A percentile compares a stretch with the other conserved stretches of the same genome.
phyloP scores from a whole-genome alignment of 2,888 invertebrate species.

The Theodoxus fluviatilis region DNA sequence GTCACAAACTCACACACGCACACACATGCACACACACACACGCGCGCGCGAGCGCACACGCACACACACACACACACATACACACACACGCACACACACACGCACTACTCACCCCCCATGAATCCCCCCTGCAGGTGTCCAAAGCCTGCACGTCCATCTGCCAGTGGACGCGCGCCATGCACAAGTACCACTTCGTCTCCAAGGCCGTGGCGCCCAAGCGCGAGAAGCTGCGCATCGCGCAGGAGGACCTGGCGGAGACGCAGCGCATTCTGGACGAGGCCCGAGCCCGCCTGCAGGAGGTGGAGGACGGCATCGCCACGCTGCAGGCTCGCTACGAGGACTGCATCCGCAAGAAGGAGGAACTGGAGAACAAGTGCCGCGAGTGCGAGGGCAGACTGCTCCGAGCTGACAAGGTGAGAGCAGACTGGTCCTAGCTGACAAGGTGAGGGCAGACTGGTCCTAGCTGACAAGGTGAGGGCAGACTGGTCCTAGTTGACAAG shows the following conservation, averaged over 20 bases:
- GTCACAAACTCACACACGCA: no score
- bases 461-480: no score
- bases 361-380: slow-evolving; percentile 63
- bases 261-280: slow-evolving; percentile 61
- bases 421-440: no score
- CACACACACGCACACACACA: no score
- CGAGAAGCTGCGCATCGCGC: slow-evolving; percentile 60
- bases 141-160: slow-evolving; percentile 83
- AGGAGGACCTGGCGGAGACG: slow-evolving; percentile 62
- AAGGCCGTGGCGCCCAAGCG: slow-evolving; percentile 65
- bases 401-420: slow-evolving; percentile 65
- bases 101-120: no score
- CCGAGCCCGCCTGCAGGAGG: slow-evolving; percentile 59
- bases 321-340: slow-evolving; percentile 66
- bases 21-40: no score
- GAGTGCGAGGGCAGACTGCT: slow-evolving; percentile 64
- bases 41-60: no score
- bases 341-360: slow-evolving; percentile 64
- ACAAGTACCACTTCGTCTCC: slow-evolving; percentile 67
- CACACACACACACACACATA: no score
- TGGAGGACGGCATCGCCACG: slow-evolving; percentile 64
- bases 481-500: no score
- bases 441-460: no score
- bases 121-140: slow-evolving; percentile 71
- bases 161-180: slow-evolving; percentile 75